Base-by-base conservation (phyloP, 92 coral and sea anemone genomes). In the Metridium senile region DNA sequence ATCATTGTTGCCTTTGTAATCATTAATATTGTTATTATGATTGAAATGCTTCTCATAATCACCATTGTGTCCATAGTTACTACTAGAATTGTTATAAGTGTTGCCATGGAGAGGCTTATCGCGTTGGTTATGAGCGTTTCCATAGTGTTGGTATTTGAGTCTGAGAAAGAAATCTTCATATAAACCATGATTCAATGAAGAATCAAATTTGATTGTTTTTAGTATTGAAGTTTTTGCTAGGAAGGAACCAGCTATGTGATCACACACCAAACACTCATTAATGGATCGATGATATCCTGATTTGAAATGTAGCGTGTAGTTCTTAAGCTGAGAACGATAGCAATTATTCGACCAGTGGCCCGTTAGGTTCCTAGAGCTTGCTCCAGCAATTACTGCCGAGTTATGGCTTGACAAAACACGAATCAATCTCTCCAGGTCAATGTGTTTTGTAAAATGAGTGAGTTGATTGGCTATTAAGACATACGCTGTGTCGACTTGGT, bases 301-400 rank as follows among this genome's bases (percentile, higher is more conserved):
- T 73, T 80, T 82, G 31, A 64, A 86, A 20, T 84, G 29, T 27
- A 92, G 47, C 31, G 97, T 92, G 72, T 88, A 92, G 67, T 92
- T 92, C 62, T 78, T 62, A 1, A 92, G 86, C 51, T 88, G 89
- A 18, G 68, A 68, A 72, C 87, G 97, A 16, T 82, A 66, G 39
- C 97, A 92, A 25, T 89, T 89, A 30, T 75, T 80, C 26, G 80
- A 74, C 97, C 97, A 92, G 64, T 92, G 89, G 18, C 97, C 97
- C 0, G 78, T 76, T 0, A 75, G 78, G 63, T 89, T 83, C 45
- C 84, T 82, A 43, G 46, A 62, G 68, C 93, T 86, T 56, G 93
- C 97, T 26, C 97, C 97, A 0, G 84, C 93, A 33, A 89, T 75
- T 57, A 85, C 49, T 10, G 87, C 75, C 43, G 79, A 65, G 26